Evolutionary conservation across 2,888 invertebrate species (phyloP).

Genomic region (Apodemia mormo): DNA sequence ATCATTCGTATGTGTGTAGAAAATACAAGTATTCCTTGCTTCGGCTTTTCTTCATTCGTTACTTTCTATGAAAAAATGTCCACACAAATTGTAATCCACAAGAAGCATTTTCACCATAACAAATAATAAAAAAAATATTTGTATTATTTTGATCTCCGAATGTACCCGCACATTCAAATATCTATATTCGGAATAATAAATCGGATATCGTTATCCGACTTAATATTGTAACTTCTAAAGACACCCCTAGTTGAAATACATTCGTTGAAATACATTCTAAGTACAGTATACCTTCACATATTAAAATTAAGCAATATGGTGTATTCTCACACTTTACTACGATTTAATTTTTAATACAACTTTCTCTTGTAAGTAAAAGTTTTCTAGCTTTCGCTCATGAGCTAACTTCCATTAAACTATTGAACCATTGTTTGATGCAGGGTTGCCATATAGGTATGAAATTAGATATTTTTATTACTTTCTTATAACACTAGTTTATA

Average conservation of each 20-base stretch:
- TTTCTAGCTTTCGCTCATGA: background rate
- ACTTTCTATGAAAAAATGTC: too few species aligned
- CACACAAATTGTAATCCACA: too few species aligned
- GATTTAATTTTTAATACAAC: background rate
- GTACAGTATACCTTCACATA: background rate
- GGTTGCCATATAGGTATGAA: background rate
- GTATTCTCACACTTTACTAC: background rate
- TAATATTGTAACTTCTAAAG: background rate
- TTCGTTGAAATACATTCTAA: too few species aligned
- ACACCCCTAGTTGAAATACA: too few species aligned
- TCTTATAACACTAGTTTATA: too few species aligned
- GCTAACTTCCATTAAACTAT: conserved; percentile 2
- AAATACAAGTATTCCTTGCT: background rate
- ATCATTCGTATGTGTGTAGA: background rate
- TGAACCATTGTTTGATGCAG: background rate
- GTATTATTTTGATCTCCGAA: too few species aligned
- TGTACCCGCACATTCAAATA: too few species aligned
- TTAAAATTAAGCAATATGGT: background rate
- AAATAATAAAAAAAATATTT: too few species aligned
- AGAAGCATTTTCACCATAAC: too few species aligned
- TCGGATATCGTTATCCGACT: background rate
- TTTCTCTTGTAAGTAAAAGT: conserved; percentile 12
- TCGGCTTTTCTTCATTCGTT: background rate
- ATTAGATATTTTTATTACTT: too few species aligned
- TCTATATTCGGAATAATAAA: too few species aligned